phyloP scores from a whole-genome alignment of 1,140 invertebrate genomes.

The Drosophila quadrilineata region DNA sequence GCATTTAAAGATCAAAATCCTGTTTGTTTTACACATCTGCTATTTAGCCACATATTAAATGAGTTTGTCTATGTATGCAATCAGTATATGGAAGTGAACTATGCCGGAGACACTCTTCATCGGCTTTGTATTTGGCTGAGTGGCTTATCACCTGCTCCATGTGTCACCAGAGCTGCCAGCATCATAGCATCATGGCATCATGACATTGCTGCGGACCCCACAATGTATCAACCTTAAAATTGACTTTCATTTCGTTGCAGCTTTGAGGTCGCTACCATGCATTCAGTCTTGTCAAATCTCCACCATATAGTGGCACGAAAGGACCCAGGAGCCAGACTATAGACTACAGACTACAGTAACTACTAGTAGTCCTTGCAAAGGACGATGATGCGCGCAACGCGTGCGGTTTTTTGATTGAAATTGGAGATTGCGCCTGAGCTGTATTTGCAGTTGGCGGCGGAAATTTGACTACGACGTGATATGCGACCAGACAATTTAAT shows the following conservation, averaged over 20 bases:
- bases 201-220: too few species aligned
- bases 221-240: constrained; percentile 75
- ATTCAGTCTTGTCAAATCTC: constrained; percentile 17
- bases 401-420: constrained; percentile 76
- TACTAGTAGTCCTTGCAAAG: constrained; percentile 3
- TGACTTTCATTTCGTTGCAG: constrained; percentile 69
- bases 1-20: too few species aligned
- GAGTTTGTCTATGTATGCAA: not conserved
- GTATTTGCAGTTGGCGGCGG: constrained; percentile 60
- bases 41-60: too few species aligned
- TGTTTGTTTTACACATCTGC: too few species aligned
- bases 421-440: constrained; percentile 67
- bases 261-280: constrained; percentile 64
- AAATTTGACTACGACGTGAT: constrained; percentile 73
- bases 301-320: not conserved
- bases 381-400: constrained; percentile 28
- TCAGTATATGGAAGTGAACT: not conserved
- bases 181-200: constrained; percentile 59
- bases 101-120: constrained; percentile 40
- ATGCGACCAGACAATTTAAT: constrained; percentile 72
- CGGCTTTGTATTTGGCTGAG: constrained; percentile 46
- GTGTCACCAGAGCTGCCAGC: constrained; percentile 57
- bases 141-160: constrained; percentile 68
- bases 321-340: not conserved
- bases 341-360: not conserved